Evolutionary conservation across 2,797 vertebrate species (phyloP).

Genomic region (Prionace glauca): DNA sequence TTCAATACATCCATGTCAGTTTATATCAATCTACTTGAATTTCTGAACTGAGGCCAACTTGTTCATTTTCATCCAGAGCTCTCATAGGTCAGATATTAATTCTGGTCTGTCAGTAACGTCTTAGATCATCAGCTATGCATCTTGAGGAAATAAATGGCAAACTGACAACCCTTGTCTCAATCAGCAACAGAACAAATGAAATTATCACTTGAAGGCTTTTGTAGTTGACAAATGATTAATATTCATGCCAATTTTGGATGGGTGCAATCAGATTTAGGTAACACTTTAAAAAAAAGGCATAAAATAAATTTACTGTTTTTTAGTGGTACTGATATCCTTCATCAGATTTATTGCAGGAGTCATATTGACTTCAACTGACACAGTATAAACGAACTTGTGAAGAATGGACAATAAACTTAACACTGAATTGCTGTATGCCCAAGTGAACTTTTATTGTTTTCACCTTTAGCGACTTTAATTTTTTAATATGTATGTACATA

Average conservation of each 20-base stretch:
- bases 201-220: slow-evolving; percentile 2
- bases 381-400: background rate
- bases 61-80: background rate
- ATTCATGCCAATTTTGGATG: slow-evolving; percentile 2
- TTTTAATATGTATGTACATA: background rate
- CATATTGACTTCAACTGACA: background rate
- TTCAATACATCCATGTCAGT: slow-evolving; percentile 6
- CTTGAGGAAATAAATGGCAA: background rate
- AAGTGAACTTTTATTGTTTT: background rate
- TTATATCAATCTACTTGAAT: slow-evolving; percentile 5
- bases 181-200: slow-evolving; percentile 6
- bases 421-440: background rate
- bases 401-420: background rate
- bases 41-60: background rate
- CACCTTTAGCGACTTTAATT: background rate
- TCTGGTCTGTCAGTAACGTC: background rate
- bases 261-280: background rate
- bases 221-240: slow-evolving; percentile 17
- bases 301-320: background rate
- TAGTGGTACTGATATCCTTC: background rate
- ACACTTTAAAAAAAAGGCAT: background rate
- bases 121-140: background rate
- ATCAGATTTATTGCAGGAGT: background rate
- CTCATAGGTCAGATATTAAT: slow-evolving; percentile 5
- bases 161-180: slow-evolving; percentile 29